Base-by-base conservation (phyloP, 1,140 invertebrate genomes). In the Babylonia areolata region DNA sequence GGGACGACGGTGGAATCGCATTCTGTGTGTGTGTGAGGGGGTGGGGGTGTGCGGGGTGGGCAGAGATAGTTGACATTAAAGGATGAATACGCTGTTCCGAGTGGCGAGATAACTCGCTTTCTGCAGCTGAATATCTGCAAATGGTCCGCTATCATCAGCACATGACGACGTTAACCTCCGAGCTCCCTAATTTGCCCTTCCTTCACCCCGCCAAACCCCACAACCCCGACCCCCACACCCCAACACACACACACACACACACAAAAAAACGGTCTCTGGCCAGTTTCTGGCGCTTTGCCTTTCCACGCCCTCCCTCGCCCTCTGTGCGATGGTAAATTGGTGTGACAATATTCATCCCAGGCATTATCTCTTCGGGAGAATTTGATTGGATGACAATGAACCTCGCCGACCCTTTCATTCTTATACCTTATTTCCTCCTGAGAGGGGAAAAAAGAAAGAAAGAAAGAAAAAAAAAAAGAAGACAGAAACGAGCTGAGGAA, bases 331-430 rank as follows among this genome's bases (percentile, higher is more conserved):
- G 58, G 35, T 35, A 84, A 84, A 84, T 84, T 84, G 82, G 82
- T 75, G 82, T 84, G 82, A 84, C 82, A 84, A 46, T 84, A 33
- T 75, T 84, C 82, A 75, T 75, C 69, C 46, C 39, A 40, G 28
- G 64, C 64, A 84, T 84, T 84, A 84, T 75, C 82, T 69, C 42
- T 42, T 84, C 69, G n/a, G 17, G 39, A 11, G 11, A 46, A 39
- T 84, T 84, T 75, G 64, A 84, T 84, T 84, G 64, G 69, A 84
- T 84, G 40, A 84, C 71, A 84, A 84, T 75, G 82, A 84, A 69
- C 64, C 39, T 20, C 3, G 2, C 54, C 20, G 69, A 46, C 51
- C 69, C 69, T 46, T 39, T 58, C 75, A 37, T 69, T 37, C 31
- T 5, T 28, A 1, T 40, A 33, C 37, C 40, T 77, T 77, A 6